Base-by-base conservation (phyloP, 2,797 vertebrate species). In the Peromyscus attwateri region DNA sequence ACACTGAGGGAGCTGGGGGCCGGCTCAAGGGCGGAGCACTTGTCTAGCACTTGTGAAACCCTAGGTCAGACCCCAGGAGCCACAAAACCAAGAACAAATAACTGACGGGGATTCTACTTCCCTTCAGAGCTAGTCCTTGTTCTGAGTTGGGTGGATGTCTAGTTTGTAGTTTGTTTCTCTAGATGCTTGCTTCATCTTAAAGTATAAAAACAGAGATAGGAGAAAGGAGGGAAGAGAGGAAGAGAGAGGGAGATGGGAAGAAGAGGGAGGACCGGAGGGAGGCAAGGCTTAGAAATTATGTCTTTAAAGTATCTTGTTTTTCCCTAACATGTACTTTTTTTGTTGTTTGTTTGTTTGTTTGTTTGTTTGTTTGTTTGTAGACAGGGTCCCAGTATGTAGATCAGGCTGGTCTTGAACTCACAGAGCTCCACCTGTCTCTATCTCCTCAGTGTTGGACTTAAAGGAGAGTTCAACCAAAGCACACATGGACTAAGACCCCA, bases 261-360 rank as follows among this genome's bases (percentile, higher is more conserved):
- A 52, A 34, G 2, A 29, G 49, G 14, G 16, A 23, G 27, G 27
- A 31, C 23, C 9, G 55, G 31, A 17, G 40, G 29, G 27, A 77
- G 40, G 70, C 23, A 60, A 60, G 37, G 43, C 46, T 25, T 90
- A 79, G 37, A 21, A 94, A 16, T 34, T 29, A 19, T 71, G 57
- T 40, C 92, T 95, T 93, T 76, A 19, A 87, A 95, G n/a, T 52
- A 66, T 87, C 14, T 21, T 95, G 52, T 21, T 49, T 85, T 73
- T 34, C 57, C 46, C 40, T 77, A 88, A 92, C 79, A 76, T 60
- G 55, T 76, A 55, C 21, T 14, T 49, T 52, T 49, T 19, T 62
- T 64, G 43, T 66, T 46, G 40, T 31, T 46, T n/a, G n/a, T n/a
- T n/a, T n/a, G n/a, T n/a, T n/a, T n/a, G n/a, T n/a, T n/a, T n/a